Evolutionary conservation across 2,888 invertebrate species (phyloP), one percentile per base, ranked within the genome.

Genomic region (Neoaliturus tenellus): DNA sequence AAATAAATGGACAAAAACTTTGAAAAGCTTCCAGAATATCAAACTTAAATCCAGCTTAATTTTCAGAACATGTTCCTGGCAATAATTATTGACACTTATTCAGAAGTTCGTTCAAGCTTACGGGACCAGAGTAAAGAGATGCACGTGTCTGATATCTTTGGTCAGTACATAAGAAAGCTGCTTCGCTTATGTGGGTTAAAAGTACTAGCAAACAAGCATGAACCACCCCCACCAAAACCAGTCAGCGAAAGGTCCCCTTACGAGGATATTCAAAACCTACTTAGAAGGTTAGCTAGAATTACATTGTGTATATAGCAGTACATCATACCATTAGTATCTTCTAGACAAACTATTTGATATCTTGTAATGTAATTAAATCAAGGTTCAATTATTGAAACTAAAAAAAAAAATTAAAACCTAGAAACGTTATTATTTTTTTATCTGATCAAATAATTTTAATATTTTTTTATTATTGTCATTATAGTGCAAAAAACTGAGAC

Each of bases 11-110:
- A 41, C 6, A 10, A 41, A 41, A 41, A 14, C 41, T 41, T 41
- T 10, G 6, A 10, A 41, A 41, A 10, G 41, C 41, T 41, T 10
- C 8, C 14, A 41, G 14, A 41, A 41, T 10, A 10, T 41, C 14
- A 41, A 10, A 41, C n/a, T n/a, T n/a, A n/a, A n/a, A 44, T 14
- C 44, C 17, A 14, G 44, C 2, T 44, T 3, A 20, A 28, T 73
- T 51, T 44, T 51, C 73, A 82, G 82, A 82, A 82, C 48, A 82
- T 82, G 82, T 82, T 73, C 41, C 39, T 82, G 48, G 82, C 82
- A 0, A 82, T 82, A 31, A 82, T 82, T 28, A 82, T 82, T 10
- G 82, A 82, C 39, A 82, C 82, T 3, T 82, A 82, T 33, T 73
- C 82, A 23, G 82, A 82, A 73, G 82, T 82, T 6, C 33, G 82